A percentile compares a stretch with the other conserved stretches of the same genome.
These are phyloP conservation scores for Turdus rufiventris DNA, from an alignment of 2,113 vertebrate species.

Conservation along the genomic window DNA sequence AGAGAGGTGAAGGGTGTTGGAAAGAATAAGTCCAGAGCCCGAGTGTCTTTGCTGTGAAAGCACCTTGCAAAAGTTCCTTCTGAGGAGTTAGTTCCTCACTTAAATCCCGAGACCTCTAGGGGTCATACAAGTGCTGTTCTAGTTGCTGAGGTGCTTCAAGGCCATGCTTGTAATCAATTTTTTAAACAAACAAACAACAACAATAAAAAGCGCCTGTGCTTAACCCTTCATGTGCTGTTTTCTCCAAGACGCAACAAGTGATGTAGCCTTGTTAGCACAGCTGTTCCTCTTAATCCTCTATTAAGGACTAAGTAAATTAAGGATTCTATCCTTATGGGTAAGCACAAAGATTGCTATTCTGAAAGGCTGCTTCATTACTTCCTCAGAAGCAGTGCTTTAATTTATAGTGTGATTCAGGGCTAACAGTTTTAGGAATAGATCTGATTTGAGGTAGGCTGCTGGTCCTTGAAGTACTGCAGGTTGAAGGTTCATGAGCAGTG, in stretches of 20 bases:
- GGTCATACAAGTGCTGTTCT: slow-evolving; percentile 18
- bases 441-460: background rate
- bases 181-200: background rate
- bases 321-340: background rate
- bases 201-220: too few species aligned
- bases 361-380: background rate
- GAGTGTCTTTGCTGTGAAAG: background rate
- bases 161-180: background rate
- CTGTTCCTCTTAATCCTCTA: background rate
- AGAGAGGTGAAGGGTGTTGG: background rate
- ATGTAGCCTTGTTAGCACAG: background rate
- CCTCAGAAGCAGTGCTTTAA: background rate
- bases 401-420: background rate
- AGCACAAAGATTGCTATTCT: background rate
- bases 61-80: background rate
- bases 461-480: background rate
- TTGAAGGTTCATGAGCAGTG: background rate
- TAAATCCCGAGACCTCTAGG: slow-evolving; percentile 17
- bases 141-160: background rate
- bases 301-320: background rate
- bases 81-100: background rate
- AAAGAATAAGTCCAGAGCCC: background rate
- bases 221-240: background rate
- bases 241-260: background rate
- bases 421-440: background rate